Percentiles rank a stretch among this genome's conserved stretches.
Conservation (phyloP, 2,113 vertebrate species). For the Cariama cristata region DNA sequence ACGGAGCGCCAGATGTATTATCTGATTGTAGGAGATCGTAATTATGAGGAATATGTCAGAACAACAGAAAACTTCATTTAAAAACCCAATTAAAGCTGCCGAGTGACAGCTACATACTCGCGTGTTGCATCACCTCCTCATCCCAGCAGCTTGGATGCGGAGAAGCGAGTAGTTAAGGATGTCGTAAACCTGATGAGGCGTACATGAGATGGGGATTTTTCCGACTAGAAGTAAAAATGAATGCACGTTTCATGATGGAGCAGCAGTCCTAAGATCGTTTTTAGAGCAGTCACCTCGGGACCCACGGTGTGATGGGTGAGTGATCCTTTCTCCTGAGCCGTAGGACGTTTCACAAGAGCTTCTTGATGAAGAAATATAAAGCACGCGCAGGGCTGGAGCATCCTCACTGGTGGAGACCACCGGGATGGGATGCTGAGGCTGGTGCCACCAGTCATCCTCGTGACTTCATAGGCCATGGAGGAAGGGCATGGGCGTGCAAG, state of each 20-base stretch:
- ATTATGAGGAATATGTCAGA: slow-evolving; percentile 42
- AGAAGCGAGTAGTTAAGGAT: neutral
- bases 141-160: neutral
- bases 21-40: slow-evolving; percentile 7
- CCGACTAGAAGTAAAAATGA: neutral
- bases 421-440: neutral
- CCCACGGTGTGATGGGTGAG: neutral
- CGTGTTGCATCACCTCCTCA: slow-evolving; percentile 4
- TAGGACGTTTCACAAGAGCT: neutral
- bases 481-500: fast-evolving
- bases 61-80: slow-evolving; percentile 46
- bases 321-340: neutral
- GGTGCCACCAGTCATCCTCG: neutral
- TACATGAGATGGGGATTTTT: neutral
- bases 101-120: neutral
- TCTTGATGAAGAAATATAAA: neutral
- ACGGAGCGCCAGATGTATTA: neutral
- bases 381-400: neutral
- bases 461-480: neutral
- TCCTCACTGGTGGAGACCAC: fast-evolving
- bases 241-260: neutral
- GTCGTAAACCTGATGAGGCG: neutral
- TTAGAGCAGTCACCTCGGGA: fast-evolving
- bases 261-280: neutral
- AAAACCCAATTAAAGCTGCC: slow-evolving; percentile 46